Conservation (phyloP, 2,888 invertebrate species). For the Rotaria sp. region DNA sequence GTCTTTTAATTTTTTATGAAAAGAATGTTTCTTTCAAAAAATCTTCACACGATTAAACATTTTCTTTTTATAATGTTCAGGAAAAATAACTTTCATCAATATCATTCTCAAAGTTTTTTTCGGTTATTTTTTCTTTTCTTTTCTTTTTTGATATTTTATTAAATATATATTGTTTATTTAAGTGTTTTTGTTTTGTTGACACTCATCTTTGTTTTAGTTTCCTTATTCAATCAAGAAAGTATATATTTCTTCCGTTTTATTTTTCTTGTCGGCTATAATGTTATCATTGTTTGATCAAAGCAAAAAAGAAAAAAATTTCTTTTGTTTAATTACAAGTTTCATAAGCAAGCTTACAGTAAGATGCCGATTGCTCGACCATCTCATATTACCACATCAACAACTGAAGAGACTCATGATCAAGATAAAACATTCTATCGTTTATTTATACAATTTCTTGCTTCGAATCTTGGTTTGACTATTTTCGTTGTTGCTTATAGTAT, state of each 20-base stretch:
- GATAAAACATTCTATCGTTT: background rate
- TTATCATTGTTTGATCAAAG: background rate
- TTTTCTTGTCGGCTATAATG: background rate
- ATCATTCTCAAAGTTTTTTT: too few relatives aligned
- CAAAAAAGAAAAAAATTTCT: background rate
- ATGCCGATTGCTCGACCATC: background rate
- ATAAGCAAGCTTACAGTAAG: background rate
- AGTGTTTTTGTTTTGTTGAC: too few relatives aligned
- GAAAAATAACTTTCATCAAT: too few relatives aligned
- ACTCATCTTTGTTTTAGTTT: background rate
- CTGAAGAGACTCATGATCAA: background rate
- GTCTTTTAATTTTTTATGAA: too few relatives aligned
- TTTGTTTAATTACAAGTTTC: too few relatives aligned
- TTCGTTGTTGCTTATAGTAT: constrained; percentile 32
- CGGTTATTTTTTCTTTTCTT: too few relatives aligned
- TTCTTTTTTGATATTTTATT: too few relatives aligned
- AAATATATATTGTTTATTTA: background rate
- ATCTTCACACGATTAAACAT: too few relatives aligned
- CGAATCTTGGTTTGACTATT: constrained; percentile 35
- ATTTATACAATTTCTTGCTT: constrained; percentile 25
- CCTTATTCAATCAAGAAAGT: background rate
- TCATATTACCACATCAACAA: background rate
- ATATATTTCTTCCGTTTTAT: background rate
- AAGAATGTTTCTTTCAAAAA: too few relatives aligned
- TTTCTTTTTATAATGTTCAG: too few relatives aligned